Percentiles rank a stretch among this genome's conserved stretches.
Conservation (phyloP, 2,888 invertebrate species). For the Epinotia demarniana region DNA sequence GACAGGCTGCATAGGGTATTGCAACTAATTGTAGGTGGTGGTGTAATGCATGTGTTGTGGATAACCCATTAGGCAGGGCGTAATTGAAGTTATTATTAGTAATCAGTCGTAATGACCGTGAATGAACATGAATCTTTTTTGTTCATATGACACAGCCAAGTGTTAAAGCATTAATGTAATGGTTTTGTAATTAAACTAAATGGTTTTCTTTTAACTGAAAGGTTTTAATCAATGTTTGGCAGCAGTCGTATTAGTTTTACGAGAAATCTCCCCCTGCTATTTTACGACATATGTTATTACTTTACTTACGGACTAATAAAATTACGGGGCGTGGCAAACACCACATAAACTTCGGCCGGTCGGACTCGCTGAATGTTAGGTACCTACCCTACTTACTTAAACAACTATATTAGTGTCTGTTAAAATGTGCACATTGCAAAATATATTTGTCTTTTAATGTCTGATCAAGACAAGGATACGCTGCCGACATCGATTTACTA, state of each 20-base stretch:
- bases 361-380: neutral
- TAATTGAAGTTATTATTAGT: too few relatives aligned
- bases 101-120: too few relatives aligned
- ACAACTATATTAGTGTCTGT: neutral
- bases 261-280: neutral
- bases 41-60: constrained; percentile 45
- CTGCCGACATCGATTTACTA: neutral
- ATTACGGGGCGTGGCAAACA: neutral
- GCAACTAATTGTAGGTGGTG: constrained; percentile 34
- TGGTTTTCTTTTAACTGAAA: neutral
- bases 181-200: neutral
- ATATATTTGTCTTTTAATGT: neutral
- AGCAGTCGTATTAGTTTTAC: neutral
- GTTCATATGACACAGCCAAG: too few relatives aligned
- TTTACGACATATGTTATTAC: constrained; percentile 30
- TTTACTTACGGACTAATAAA: constrained; percentile 20
- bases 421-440: neutral
- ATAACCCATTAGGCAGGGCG: neutral
- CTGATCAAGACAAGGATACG: neutral
- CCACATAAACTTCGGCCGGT: neutral
- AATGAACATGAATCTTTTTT: too few relatives aligned
- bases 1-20: constrained; percentile 87
- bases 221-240: neutral
- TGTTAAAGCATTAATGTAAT: too few relatives aligned
- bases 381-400: too few relatives aligned